Evolutionary conservation across 2,888 invertebrate species (phyloP).

Genomic region (Nemoura dubitans): DNA sequence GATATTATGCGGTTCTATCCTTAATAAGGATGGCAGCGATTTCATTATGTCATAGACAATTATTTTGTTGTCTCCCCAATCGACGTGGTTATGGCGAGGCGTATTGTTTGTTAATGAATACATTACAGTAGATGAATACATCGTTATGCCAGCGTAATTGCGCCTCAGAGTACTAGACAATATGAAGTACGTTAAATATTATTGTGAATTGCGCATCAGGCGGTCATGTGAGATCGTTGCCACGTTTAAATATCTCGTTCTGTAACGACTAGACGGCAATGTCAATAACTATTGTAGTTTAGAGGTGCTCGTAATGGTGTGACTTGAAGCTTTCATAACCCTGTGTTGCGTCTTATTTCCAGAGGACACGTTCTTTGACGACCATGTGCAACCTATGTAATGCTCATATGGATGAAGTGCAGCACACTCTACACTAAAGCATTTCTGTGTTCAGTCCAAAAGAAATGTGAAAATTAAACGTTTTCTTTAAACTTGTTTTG

Average conservation of each 20-base stretch:
- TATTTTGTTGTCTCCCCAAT: slow-evolving; percentile 10
- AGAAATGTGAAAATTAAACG: background rate
- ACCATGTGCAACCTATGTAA: too few species aligned
- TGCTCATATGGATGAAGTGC: too few species aligned
- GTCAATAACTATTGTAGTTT: background rate
- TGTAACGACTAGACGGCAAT: background rate
- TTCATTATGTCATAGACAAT: background rate
- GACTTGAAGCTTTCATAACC: background rate
- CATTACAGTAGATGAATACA: slow-evolving; percentile 9
- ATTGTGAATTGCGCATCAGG: background rate
- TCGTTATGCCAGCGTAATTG: background rate
- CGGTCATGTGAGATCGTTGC: background rate
- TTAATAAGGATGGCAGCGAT: background rate
- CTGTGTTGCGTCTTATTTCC: background rate
- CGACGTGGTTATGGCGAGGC: background rate
- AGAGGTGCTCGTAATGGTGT: background rate
- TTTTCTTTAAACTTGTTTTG: too few species aligned
- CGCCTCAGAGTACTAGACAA: background rate
- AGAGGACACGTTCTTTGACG: background rate
- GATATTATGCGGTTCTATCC: background rate
- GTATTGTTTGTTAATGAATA: slow-evolving; percentile 14
- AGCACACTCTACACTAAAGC: background rate
- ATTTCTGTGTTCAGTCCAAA: background rate
- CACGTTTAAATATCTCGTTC: background rate
- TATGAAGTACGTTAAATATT: background rate